Percentiles rank a stretch among this genome's conserved stretches.
Conservation (phyloP, 37 sponge, comb jelly and placozoan genomes). For the Aphrocallistes beatrix region DNA sequence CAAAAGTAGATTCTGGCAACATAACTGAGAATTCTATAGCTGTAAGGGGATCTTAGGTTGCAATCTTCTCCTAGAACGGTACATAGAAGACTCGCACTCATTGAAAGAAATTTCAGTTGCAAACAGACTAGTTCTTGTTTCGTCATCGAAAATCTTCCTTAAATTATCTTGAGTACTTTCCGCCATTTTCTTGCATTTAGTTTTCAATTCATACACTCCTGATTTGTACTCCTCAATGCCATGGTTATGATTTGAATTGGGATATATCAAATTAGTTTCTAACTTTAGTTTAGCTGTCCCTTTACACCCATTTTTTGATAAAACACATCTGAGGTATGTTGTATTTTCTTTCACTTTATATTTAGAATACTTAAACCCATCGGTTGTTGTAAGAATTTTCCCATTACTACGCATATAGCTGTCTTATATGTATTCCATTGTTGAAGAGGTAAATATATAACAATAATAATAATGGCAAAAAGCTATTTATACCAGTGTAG, state of each 20-base stretch:
- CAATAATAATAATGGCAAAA: too few relatives aligned
- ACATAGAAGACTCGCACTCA: constrained; percentile 17
- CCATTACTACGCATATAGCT: background rate
- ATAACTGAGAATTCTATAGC: background rate
- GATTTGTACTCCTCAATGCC: background rate
- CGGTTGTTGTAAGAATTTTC: background rate
- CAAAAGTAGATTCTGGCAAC: constrained; percentile 1
- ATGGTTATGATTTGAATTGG: background rate
- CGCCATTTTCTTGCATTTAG: background rate
- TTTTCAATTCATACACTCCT: constrained; percentile 2
- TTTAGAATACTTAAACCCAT: background rate
- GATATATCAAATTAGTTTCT: background rate
- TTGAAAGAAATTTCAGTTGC: background rate
- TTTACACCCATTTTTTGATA: constrained; percentile 4
- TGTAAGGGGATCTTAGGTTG: background rate
- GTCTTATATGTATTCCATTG: background rate
- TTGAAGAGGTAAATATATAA: too few relatives aligned
- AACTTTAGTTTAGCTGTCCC: background rate
- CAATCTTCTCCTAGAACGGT: background rate
- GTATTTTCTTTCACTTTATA: constrained; percentile 2
- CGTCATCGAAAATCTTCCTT: constrained; percentile 9
- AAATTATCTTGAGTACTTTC: background rate
- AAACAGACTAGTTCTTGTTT: background rate
- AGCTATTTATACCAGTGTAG: too few relatives aligned
- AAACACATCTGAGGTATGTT: background rate